Conservation (phyloP, 1,140 invertebrate genomes). For the Leptopilina clavipes region DNA sequence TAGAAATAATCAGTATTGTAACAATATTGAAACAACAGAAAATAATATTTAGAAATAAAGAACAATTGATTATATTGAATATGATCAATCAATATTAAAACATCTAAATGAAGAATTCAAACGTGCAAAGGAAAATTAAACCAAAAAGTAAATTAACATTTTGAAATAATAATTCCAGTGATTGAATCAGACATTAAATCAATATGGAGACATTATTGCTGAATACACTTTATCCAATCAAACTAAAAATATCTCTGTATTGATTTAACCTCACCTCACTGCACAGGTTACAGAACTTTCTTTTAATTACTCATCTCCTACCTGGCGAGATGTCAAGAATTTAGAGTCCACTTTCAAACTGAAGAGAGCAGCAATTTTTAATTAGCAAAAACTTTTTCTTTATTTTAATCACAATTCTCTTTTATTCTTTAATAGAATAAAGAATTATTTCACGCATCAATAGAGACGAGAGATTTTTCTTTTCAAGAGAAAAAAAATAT, state of each 20-base stretch:
- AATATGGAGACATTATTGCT: background rate
- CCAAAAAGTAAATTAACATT: background rate
- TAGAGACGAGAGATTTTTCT: too few relatives aligned
- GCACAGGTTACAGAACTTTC: conserved; percentile 24
- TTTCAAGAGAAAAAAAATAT: too few relatives aligned
- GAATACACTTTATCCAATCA: background rate
- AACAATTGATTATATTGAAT: too few relatives aligned
- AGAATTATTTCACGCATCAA: background rate
- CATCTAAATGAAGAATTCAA: background rate
- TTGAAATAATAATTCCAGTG: background rate
- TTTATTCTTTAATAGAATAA: conserved; percentile 40
- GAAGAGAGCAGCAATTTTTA: conserved; percentile 39
- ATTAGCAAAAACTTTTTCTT: conserved; percentile 43
- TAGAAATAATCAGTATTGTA: too few relatives aligned
- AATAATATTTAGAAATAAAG: too few relatives aligned
- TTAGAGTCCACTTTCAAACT: conserved; percentile 40
- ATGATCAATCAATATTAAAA: too few relatives aligned
- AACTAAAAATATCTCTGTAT: conserved; percentile 25
- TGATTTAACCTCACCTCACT: conserved; percentile 29
- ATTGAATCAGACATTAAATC: background rate
- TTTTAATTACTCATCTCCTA: conserved; percentile 7
- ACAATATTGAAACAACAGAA: too few relatives aligned
- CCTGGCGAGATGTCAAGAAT: conserved; percentile 8
- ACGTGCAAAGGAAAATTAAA: background rate
- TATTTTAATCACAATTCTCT: conserved; percentile 32